Percentiles rank a stretch among this genome's conserved stretches.
These are phyloP conservation scores for Macropodus opercularis DNA, from an alignment of 2,797 vertebrate species.

Conservation along the genomic window DNA sequence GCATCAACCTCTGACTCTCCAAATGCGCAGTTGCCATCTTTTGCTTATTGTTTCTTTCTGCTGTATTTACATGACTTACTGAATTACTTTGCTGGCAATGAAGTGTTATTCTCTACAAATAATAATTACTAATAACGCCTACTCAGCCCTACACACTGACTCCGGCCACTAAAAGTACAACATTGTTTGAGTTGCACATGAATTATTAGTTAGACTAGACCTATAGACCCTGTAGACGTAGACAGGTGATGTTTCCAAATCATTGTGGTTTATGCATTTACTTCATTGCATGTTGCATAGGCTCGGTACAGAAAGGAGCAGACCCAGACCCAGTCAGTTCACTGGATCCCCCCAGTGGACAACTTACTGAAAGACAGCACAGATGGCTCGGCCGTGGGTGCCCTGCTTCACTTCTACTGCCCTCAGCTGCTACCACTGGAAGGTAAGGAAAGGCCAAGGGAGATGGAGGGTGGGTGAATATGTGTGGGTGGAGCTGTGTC, in stretches of 20 bases:
- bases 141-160: too few species aligned
- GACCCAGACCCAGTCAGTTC: constrained; percentile 83
- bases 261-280: background rate
- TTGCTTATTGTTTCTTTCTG: background rate
- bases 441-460: constrained; percentile 72
- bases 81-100: background rate
- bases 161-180: too few species aligned
- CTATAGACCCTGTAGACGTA: too few species aligned
- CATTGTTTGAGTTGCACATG: too few species aligned
- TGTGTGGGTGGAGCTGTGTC: background rate
- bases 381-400: constrained; percentile 91
- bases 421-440: constrained; percentile 88
- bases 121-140: too few species aligned
- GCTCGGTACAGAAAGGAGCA: constrained; percentile 97
- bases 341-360: constrained; percentile 94
- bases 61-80: background rate
- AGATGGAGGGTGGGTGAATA: background rate
- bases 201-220: too few species aligned
- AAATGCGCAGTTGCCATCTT: constrained; percentile 4
- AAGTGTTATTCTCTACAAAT: too few species aligned
- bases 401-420: constrained; percentile 96
- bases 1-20: constrained; percentile 21
- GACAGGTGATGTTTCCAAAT: background rate
- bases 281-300: constrained; percentile 73
- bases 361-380: constrained; percentile 94